These are phyloP conservation scores for Cyclargus thomasi DNA, from an alignment of 1,140 invertebrate species.

Conservation along the genomic window DNA sequence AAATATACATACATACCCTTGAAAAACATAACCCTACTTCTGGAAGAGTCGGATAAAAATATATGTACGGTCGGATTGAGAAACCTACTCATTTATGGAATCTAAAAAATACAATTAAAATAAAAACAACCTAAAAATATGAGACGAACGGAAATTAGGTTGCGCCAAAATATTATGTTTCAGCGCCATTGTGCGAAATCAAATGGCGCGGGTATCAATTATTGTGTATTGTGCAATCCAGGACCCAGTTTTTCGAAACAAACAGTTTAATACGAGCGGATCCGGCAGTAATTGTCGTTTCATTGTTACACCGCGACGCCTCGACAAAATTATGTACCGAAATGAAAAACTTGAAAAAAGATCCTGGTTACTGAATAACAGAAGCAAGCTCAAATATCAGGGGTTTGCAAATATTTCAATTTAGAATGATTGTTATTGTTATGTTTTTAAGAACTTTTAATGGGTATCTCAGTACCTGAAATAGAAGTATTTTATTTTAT, in stretches of 20 bases:
- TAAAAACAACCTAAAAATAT: not conserved
- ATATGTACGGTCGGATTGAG: no score
- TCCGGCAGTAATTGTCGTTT: conserved; percentile 1
- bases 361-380: not conserved
- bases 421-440: no score
- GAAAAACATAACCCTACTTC: no score
- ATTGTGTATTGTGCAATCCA: conserved; percentile 11
- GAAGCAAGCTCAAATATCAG: not conserved
- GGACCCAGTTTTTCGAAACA: conserved; percentile 3
- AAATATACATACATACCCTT: no score
- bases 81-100: no score
- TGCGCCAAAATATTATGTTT: not conserved
- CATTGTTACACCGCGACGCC: not conserved
- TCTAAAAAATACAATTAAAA: no score
- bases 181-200: not conserved
- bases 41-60: no score
- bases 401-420: no score
- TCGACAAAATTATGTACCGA: conserved; percentile 5
- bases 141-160: not conserved
- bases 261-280: conserved; percentile 9
- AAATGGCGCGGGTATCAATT: conserved; percentile 1
- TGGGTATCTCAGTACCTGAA: no score
- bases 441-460: no score
- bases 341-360: conserved; percentile 6
- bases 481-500: no score